Conservation (phyloP, 2,888 invertebrate genomes). For the Athetis lepigone region DNA sequence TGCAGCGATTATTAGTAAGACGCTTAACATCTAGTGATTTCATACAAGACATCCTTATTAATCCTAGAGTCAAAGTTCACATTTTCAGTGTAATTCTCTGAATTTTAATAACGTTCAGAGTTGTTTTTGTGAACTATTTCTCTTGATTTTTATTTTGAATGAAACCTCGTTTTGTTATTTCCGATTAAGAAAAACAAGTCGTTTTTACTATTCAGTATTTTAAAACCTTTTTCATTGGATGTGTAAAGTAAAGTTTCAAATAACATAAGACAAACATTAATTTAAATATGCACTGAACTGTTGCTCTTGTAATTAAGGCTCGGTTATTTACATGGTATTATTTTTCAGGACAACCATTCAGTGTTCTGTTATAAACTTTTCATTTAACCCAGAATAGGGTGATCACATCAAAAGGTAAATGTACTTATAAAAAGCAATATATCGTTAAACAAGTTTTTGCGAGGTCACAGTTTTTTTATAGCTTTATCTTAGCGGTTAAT, state of each 20-base stretch:
- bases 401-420: constrained; percentile 57
- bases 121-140: background rate
- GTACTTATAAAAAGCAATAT: constrained; percentile 58
- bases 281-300: too few species aligned
- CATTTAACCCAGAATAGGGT: constrained; percentile 62
- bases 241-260: background rate
- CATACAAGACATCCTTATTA: too few species aligned
- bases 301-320: too few species aligned
- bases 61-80: too few species aligned
- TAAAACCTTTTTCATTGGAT: background rate
- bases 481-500: constrained; percentile 72
- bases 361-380: constrained; percentile 58
- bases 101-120: background rate
- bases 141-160: background rate
- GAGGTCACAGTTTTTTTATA: constrained; percentile 74
- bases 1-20: too few species aligned
- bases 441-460: constrained; percentile 69
- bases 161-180: background rate
- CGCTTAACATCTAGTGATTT: too few species aligned
- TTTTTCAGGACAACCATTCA: constrained; percentile 35
- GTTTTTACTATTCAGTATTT: background rate
- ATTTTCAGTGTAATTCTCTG: background rate
- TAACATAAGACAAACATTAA: constrained; percentile 5
- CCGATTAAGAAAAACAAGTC: background rate
- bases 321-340: too few species aligned